Conservation (phyloP, 2,113 vertebrate genomes). For the Epinephelus moara region DNA sequence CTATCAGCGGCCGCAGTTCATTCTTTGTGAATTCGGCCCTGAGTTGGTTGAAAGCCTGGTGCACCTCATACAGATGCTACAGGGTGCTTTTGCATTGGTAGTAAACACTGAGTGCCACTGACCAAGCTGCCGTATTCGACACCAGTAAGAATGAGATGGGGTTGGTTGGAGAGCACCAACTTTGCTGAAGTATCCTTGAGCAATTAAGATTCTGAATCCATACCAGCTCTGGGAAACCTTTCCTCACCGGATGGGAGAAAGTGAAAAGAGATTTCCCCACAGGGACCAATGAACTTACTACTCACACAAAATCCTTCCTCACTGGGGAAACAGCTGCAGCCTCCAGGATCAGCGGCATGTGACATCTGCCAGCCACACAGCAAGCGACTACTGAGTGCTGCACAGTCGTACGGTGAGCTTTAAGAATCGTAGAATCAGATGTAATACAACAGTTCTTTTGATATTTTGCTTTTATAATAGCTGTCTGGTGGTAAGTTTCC, state of each 20-base stretch:
- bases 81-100: no score
- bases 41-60: no score
- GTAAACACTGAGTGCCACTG: no score
- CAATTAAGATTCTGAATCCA: conserved; percentile 24
- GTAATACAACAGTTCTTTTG: conserved; percentile 7
- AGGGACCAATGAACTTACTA: conserved; percentile 11
- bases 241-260: neutral
- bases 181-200: conserved; percentile 11
- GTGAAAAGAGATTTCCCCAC: neutral
- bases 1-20: no score
- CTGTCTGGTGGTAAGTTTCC: neutral
- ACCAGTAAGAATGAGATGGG: no score
- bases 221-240: conserved; percentile 3
- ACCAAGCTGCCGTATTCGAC: no score
- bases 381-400: neutral
- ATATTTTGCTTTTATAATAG: conserved; percentile 16
- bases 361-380: conserved; percentile 21
- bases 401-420: neutral
- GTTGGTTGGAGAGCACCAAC: neutral
- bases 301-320: conserved; percentile 12
- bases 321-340: conserved; percentile 32
- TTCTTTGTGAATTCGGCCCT: no score
- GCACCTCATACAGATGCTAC: no score
- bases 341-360: conserved; percentile 16
- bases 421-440: neutral